Conservation (phyloP, 2,113 vertebrate genomes). For the Phyllostomus hastatus region DNA sequence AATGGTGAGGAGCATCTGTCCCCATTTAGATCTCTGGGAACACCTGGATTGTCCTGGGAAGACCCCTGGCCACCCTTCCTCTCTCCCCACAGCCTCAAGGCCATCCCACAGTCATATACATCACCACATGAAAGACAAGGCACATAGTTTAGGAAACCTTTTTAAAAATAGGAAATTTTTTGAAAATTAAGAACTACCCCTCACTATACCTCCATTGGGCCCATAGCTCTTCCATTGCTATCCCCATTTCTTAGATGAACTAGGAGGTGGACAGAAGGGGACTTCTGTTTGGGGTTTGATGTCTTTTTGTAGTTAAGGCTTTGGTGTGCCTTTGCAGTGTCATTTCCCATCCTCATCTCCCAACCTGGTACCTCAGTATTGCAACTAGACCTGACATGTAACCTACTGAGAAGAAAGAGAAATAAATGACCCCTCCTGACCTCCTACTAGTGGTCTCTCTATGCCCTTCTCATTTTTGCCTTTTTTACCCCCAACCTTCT, state of each 20-base stretch:
- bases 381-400: not conserved
- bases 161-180: not conserved
- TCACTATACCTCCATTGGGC: not conserved
- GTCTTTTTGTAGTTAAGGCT: not conserved
- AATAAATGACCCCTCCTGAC: not conserved
- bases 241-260: not conserved
- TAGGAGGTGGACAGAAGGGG: not conserved
- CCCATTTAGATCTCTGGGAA: not conserved
- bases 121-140: not conserved
- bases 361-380: not conserved
- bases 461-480: not conserved
- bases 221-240: not conserved
- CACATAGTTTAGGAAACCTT: not conserved
- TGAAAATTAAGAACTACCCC: not conserved
- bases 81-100: not conserved
- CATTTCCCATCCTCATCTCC: not conserved
- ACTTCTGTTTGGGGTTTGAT: not conserved
- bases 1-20: not conserved
- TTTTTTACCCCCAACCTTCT: not conserved
- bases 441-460: not conserved
- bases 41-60: not conserved
- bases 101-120: not conserved
- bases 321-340: not conserved
- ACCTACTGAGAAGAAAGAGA: not conserved
- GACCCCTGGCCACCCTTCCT: not conserved